Percentiles rank a stretch among this genome's conserved stretches.
phyloP scores from a whole-genome alignment of 2,797 vertebrate genomes.

The Melanotaenia parkinsoni region DNA sequence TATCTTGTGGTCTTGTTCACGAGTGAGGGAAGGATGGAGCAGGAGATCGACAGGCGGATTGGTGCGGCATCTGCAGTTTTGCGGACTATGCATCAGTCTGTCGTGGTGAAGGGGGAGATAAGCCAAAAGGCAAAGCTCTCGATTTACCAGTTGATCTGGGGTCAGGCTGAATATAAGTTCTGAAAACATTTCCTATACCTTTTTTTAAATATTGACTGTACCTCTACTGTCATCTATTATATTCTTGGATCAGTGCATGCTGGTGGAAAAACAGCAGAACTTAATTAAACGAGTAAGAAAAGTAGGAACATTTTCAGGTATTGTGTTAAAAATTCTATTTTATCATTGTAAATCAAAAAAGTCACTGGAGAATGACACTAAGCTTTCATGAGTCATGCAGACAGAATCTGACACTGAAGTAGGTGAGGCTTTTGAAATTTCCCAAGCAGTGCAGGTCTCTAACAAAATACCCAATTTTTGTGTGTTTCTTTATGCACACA shows the following conservation, averaged over 20 bases:
- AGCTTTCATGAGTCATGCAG: conserved; percentile 10
- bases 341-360: conserved; percentile 11
- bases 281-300: neutral
- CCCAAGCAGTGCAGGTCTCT: conserved; percentile 17
- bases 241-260: conserved; percentile 1
- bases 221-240: neutral
- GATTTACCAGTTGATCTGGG: too few relatives aligned
- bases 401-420: conserved; percentile 25
- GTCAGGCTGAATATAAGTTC: neutral
- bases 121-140: too few relatives aligned
- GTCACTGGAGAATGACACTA: conserved; percentile 19
- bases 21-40: too few relatives aligned
- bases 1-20: too few relatives aligned
- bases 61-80: too few relatives aligned
- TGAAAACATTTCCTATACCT: neutral
- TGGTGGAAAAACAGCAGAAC: neutral
- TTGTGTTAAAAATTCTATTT: conserved; percentile 7
- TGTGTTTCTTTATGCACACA: conserved; percentile 17
- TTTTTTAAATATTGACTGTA: neutral
- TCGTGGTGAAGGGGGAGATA: too few relatives aligned
- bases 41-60: too few relatives aligned
- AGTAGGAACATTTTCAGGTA: conserved; percentile 11
- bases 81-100: too few relatives aligned
- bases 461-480: conserved; percentile 12
- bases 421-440: conserved; percentile 9